These are phyloP conservation scores for Latrodectus elegans DNA, from an alignment of 2,888 invertebrate genomes.

Conservation along the genomic window DNA sequence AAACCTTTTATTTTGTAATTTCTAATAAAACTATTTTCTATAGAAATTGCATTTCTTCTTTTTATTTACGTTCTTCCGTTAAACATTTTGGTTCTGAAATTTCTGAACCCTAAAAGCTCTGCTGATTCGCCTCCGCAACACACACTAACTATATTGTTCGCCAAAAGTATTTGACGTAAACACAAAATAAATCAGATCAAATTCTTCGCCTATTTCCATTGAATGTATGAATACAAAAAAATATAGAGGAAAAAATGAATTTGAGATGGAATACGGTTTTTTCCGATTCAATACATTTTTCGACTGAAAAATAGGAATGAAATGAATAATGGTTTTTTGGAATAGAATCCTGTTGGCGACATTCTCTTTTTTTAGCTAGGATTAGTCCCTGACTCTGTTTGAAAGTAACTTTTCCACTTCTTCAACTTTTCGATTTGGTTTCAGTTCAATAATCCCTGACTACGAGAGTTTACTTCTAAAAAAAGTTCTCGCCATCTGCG, in stretches of 20 bases:
- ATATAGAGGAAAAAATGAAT: not conserved
- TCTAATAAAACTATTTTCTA: no score
- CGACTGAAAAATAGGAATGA: not conserved
- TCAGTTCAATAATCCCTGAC: not conserved
- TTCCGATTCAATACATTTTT: not conserved
- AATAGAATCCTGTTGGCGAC: not conserved
- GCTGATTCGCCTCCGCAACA: no score
- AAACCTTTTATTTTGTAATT: no score
- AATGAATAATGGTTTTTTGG: constrained; percentile 3
- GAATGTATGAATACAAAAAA: no score
- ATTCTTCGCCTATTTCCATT: not conserved
- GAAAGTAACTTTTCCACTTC: constrained; percentile 25
- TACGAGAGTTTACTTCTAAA: constrained; percentile 1
- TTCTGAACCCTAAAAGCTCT: no score
- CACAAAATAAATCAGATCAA: not conserved
- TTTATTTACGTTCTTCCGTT: no score
- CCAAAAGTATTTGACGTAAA: no score
- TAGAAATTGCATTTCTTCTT: no score
- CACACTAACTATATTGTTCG: no score
- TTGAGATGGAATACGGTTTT: not conserved
- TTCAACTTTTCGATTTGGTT: constrained; percentile 1
- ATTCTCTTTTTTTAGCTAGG: constrained; percentile 3
- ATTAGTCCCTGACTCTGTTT: not conserved
- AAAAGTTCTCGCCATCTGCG: constrained; percentile 29
- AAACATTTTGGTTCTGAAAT: no score